Base-by-base conservation (phyloP, 1,140 invertebrate genomes). In the Drosophila pachea region DNA sequence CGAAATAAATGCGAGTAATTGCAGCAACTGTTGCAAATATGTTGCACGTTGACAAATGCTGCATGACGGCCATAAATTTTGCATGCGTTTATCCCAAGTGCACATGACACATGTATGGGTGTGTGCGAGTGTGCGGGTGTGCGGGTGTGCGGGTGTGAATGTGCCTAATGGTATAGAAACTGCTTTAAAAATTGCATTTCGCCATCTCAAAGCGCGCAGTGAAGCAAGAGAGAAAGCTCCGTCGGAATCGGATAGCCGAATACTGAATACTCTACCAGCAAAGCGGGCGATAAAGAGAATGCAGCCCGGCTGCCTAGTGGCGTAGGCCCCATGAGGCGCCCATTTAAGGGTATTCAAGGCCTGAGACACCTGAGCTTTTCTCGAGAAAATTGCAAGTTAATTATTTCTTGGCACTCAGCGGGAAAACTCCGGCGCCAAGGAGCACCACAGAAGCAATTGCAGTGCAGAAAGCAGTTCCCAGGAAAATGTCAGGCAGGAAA, bases 1-100 rank as follows among this genome's bases (percentile, higher is more conserved):
- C 12, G 11, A 60, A 66, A 78, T 74, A 60, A 71, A 74, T 78
- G 43, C 55, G 67, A 82, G 78, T 77, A 82, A 82, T 82, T 78
- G 63, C 77, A 82, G 78, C 63, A 77, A 73, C 67, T 76, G 68
- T 62, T 22, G 22, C 22, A 50, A 36, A 5, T 58, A 36, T 29
- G 62, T 22, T 38, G 7, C 36, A 38, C 22, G 22, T 22, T 38
- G 36, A 45, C 33, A 16, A 22, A 36, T 22, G 14, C 14, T 38
- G 32, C 50, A 29, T 63, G 36, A 36, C 40, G 35, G 22, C 31
- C 47, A 22, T 58, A 78, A 70, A 82, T 78, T 11, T 73, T 75
- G 49, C 61, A 67, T 73, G 33, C 47, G 56, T 54, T 63, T 68
- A 36, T 43, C 31, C 31, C 35, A 43, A 61, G 54, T 52, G 32